phyloP scores from a whole-genome alignment of 2,113 vertebrate species.

The Mesitornis unicolor region DNA sequence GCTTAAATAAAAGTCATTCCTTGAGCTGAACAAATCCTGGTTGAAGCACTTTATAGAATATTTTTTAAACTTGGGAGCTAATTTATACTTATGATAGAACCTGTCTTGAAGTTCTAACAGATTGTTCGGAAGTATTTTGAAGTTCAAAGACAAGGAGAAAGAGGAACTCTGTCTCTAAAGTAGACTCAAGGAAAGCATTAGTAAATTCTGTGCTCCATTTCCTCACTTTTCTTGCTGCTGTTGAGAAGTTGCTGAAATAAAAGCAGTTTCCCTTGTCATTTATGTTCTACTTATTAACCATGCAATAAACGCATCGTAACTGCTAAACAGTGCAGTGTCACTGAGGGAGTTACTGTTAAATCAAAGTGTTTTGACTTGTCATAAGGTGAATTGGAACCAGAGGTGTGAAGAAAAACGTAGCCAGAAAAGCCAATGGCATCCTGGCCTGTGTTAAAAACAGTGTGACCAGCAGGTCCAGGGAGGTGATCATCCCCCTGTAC shows the following conservation, averaged over 20 bases:
- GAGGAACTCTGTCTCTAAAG: background rate
- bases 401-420: background rate
- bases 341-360: background rate
- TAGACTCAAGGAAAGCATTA: background rate
- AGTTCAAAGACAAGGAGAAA: background rate
- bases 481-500: too few species aligned
- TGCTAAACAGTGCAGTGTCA: background rate
- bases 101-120: background rate
- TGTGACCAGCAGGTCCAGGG: too few species aligned
- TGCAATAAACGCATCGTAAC: background rate
- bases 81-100: background rate
- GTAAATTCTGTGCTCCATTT: background rate
- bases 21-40: background rate
- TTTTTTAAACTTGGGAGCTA: background rate
- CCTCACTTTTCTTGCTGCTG: background rate
- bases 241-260: conserved; percentile 14
- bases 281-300: background rate
- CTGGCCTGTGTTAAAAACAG: too few species aligned
- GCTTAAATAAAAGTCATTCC: background rate
- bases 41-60: background rate
- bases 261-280: background rate
- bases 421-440: too few species aligned
- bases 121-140: background rate
- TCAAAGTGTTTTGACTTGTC: background rate
- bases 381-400: background rate